Evolutionary conservation across 2,888 invertebrate genomes (phyloP).

Genomic region (Gryllus longicercus): DNA sequence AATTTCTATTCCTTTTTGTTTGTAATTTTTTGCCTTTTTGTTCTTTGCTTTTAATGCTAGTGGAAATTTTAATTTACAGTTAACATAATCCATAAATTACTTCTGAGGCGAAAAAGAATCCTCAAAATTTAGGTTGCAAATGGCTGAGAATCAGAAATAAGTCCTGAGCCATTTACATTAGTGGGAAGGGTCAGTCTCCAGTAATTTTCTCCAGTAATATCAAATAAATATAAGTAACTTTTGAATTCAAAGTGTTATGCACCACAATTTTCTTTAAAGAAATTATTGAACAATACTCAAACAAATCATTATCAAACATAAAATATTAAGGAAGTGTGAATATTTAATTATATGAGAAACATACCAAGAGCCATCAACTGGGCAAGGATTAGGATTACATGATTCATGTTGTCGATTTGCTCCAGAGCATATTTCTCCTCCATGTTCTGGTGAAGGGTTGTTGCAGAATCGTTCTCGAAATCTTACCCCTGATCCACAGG

Average conservation of each 20-base stretch:
- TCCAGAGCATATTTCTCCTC: neutral
- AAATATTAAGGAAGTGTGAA: neutral
- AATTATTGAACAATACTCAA: too few relatives aligned
- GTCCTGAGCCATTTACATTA: too few relatives aligned
- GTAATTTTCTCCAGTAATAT: too few relatives aligned
- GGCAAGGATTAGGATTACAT: neutral
- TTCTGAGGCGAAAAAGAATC: too few relatives aligned
- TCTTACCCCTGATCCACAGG: neutral
- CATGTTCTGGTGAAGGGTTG: neutral
- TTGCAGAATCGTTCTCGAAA: neutral
- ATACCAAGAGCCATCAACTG: neutral
- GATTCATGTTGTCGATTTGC: constrained; percentile 2
- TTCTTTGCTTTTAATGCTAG: neutral
- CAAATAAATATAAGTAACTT: too few relatives aligned
- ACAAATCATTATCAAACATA: neutral
- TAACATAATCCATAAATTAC: too few relatives aligned
- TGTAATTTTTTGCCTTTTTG: neutral
- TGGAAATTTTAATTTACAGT: neutral
- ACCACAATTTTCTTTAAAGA: too few relatives aligned
- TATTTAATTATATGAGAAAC: neutral
- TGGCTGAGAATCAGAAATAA: too few relatives aligned
- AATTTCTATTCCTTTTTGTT: too few relatives aligned
- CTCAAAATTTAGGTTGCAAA: too few relatives aligned
- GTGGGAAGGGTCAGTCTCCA: too few relatives aligned
- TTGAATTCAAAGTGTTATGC: too few relatives aligned